phyloP scores from a whole-genome alignment of 2,797 vertebrate species.

The Micrastur ruficollis region DNA sequence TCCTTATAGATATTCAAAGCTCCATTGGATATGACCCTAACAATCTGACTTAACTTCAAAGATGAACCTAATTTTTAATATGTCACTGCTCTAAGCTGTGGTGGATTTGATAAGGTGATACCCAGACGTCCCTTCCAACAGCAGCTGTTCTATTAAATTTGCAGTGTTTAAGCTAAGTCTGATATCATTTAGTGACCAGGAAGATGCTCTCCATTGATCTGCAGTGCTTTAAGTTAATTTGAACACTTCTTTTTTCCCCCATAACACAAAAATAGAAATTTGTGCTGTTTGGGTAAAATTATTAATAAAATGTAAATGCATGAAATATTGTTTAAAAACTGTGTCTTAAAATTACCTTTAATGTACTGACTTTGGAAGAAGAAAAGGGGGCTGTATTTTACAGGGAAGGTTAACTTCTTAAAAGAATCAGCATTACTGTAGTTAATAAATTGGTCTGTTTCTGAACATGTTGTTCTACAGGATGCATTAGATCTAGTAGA shows the following conservation, averaged over 20 bases:
- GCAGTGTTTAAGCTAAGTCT: not conserved
- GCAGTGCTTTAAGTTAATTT: not conserved
- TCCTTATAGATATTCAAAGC: not conserved
- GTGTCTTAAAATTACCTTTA: not conserved
- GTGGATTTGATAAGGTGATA: not conserved
- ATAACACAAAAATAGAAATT: not conserved
- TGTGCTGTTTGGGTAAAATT: not conserved
- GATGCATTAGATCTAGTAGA: not conserved
- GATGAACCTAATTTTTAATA: not conserved
- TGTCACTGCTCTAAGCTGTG: not conserved
- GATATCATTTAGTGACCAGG: not conserved
- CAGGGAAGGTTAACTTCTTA: not conserved
- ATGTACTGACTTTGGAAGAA: not conserved
- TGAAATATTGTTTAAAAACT: not conserved
- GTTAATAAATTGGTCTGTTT: not conserved
- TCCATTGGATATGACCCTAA: not conserved
- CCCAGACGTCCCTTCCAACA: not conserved
- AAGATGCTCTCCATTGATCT: not conserved
- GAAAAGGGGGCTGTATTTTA: not conserved
- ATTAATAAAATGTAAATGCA: not conserved
- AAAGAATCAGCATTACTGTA: not conserved
- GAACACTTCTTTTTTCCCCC: rapidly evolving
- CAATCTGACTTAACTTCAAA: not conserved
- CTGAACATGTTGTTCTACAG: not conserved
- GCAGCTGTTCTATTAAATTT: not conserved